Conservation (phyloP, 1,140 invertebrate genomes). For the Sycobia sp. region DNA sequence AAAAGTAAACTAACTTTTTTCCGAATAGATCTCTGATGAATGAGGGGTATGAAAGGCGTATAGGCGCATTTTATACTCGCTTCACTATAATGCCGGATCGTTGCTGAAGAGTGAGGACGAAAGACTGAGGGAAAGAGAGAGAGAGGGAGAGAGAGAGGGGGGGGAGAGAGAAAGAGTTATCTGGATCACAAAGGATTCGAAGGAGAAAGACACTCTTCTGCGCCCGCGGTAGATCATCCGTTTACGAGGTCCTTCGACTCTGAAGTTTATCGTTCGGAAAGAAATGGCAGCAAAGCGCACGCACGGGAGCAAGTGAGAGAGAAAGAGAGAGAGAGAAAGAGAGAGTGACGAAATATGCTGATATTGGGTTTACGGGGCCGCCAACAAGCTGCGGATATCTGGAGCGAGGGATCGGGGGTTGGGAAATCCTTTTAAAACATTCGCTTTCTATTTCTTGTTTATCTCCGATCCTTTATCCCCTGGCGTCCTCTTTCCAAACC, state of each 20-base stretch:
- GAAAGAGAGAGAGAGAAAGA: too few species aligned
- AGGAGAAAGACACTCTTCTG: neutral
- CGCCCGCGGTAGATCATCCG: constrained; percentile 29
- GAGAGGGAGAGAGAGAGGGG: neutral
- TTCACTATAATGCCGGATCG: too few species aligned
- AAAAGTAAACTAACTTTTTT: too few species aligned
- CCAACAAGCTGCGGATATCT: constrained; percentile 26
- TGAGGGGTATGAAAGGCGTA: constrained; percentile 15
- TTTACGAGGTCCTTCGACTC: constrained; percentile 31
- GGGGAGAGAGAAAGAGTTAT: too few species aligned
- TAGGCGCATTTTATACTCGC: constrained; percentile 11
- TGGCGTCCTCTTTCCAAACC: neutral
- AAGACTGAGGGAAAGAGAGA: neutral
- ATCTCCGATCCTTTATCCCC: constrained; percentile 8
- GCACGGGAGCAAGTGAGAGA: neutral
- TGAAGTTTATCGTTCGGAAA: constrained; percentile 33
- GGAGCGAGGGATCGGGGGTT: too few species aligned
- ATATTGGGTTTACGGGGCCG: constrained; percentile 28
- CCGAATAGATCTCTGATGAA: constrained; percentile 3
- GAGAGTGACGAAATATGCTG: constrained; percentile 30
- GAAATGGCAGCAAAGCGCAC: constrained; percentile 5
- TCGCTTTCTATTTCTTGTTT: constrained; percentile 32
- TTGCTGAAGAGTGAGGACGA: too few species aligned
- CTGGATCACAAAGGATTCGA: too few species aligned
- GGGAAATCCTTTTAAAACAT: constrained; percentile 5